Base-by-base conservation (phyloP, 2,797 vertebrate species). In the Eremophila alpestris region DNA sequence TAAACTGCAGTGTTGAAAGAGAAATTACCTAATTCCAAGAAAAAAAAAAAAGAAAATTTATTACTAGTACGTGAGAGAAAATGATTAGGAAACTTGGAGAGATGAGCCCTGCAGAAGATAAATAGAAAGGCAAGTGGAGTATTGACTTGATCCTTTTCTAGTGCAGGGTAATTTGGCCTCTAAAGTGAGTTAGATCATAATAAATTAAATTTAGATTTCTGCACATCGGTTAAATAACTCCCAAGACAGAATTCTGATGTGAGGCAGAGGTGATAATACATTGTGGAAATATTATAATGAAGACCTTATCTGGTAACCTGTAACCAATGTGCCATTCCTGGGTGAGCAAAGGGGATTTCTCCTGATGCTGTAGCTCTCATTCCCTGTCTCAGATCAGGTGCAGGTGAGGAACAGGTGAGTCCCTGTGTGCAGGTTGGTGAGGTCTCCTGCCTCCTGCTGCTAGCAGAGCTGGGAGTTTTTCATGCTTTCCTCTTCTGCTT, bases 181-280 rank as follows among this genome's bases (percentile, higher is more conserved):
- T 97, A 97, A 98, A 98, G 95, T 97, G 97, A 98, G 97, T 98
- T 98, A 97, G 96, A 98, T 98, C 95, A 96, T 97, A 97, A 98
- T 98, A 98, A 98, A 98, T 98, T 98, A 98, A 98, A 98, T 98
- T 97, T 98, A 98, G 97, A 97, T 98, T 98, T 98, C 97, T 97
- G 95, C 96, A 97, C 97, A 97, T 98, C 96, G 94, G 96, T 97
- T 98, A 97, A 97, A 97, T 97, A 98, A 97, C 96, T 98, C 97
- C 97, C 97, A 93, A 95, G 98, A 97, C 94, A 97, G 95, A 97
- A 96, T 97, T 96, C 90, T 96, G 90, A 87, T 89, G 91, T 95
- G 96, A 94, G 90, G 93, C 96, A 91, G 94, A 97, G 94, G 94
- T 97, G 97, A 96, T 98, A 97, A 97, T 97, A 97, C 91, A 89